Conservation (phyloP, 2,888 invertebrate genomes). For the Macrostomum cliftonense region DNA sequence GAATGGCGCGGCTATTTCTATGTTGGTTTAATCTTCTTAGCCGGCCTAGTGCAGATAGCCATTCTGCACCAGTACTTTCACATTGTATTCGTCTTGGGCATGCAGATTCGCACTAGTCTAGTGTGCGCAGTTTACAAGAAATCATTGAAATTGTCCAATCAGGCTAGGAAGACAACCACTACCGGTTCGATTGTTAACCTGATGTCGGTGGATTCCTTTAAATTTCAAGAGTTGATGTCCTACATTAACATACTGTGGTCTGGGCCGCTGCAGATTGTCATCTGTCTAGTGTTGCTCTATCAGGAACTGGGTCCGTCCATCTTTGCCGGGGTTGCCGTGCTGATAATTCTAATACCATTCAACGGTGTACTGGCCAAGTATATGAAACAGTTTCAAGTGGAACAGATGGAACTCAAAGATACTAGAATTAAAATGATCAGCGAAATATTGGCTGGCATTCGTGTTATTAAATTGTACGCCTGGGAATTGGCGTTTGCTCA, state of each 20-base stretch:
- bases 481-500: slow-evolving; percentile 42
- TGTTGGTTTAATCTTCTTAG: no score
- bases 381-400: slow-evolving; percentile 26
- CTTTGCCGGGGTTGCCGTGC: slow-evolving; percentile 72
- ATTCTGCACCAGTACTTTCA: slow-evolving; percentile 40
- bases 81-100: slow-evolving; percentile 37
- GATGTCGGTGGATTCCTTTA: slow-evolving; percentile 19
- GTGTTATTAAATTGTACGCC: slow-evolving; percentile 40
- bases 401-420: slow-evolving; percentile 35
- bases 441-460: slow-evolving; percentile 37
- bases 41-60: slow-evolving; percentile 35
- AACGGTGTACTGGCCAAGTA: slow-evolving; percentile 32
- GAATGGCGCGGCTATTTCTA: no score
- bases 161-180: slow-evolving; percentile 26
- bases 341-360: slow-evolving; percentile 60
- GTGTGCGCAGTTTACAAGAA: slow-evolving; percentile 39
- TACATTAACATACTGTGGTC: background rate
- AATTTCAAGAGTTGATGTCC: slow-evolving; percentile 9
- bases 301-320: slow-evolving; percentile 52
- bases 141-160: slow-evolving; percentile 22
- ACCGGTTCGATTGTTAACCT: slow-evolving; percentile 37
- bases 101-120: slow-evolving; percentile 37
- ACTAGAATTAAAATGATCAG: slow-evolving; percentile 36
- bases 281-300: slow-evolving; percentile 47
- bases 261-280: background rate